Conservation (phyloP, 1,140 invertebrate species). For the Drosophila yakuba region DNA sequence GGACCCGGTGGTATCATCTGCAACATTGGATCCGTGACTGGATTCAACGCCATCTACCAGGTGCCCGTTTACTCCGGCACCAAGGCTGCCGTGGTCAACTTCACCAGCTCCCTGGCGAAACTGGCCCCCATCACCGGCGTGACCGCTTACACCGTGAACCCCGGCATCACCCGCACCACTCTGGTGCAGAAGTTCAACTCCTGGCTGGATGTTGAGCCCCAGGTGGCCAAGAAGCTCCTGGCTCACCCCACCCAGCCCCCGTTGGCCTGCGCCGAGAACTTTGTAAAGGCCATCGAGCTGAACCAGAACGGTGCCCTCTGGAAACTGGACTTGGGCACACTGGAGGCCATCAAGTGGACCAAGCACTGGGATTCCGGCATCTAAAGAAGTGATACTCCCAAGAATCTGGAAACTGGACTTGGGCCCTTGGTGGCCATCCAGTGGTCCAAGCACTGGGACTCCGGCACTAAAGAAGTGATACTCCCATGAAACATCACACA, state of each 20-base stretch:
- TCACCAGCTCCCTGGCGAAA: constrained; percentile 83
- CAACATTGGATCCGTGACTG: constrained; percentile 88
- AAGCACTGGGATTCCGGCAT: constrained; percentile 73
- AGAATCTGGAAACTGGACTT: too few relatives aligned
- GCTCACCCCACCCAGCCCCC: constrained; percentile 62
- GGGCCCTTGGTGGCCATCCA: too few relatives aligned
- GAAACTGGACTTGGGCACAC: constrained; percentile 64
- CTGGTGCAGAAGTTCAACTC: constrained; percentile 73
- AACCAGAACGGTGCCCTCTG: constrained; percentile 77
- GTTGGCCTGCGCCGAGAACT: constrained; percentile 61
- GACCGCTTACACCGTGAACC: constrained; percentile 70
- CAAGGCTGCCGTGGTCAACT: constrained; percentile 85
- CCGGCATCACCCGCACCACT: constrained; percentile 65
- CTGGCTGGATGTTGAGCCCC: constrained; percentile 73
- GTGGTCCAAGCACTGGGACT: too few relatives aligned
- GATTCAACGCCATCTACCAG: constrained; percentile 84
- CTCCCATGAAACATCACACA: neutral
- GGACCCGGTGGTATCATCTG: constrained; percentile 88
- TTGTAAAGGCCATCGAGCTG: constrained; percentile 75
- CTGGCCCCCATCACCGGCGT: constrained; percentile 62
- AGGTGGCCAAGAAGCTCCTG: constrained; percentile 57
- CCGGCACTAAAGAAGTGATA: too few relatives aligned
- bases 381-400: constrained; percentile 38
- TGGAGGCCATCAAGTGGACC: constrained; percentile 63
- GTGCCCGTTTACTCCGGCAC: constrained; percentile 85